Evolutionary conservation across 2,888 invertebrate species (phyloP).

Genomic region (Eretmocerus hayati): DNA sequence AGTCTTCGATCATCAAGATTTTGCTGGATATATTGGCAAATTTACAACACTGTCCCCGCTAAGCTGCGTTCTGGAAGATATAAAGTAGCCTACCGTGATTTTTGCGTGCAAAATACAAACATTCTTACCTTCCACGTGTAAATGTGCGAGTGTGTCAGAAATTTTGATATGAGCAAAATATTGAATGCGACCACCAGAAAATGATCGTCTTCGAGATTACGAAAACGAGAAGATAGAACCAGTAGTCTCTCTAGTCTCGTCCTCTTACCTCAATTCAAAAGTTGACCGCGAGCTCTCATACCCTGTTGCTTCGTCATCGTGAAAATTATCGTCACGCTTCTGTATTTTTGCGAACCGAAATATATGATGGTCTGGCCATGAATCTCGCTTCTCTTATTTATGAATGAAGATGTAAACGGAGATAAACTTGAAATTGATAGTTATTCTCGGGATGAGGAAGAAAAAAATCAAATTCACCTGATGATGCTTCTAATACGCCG

Average conservation of each 20-base stretch:
- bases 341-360: neutral
- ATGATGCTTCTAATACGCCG: neutral
- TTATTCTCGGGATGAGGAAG: neutral
- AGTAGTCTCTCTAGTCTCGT: conserved; percentile 1
- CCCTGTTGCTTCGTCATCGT: conserved; percentile 2
- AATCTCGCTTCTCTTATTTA: neutral
- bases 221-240: conserved; percentile 4
- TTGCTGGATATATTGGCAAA: no score
- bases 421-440: neutral
- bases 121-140: no score
- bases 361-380: no score
- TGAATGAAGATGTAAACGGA: neutral
- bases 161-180: no score
- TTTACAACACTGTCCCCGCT: no score
- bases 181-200: neutral
- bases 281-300: conserved; percentile 12
- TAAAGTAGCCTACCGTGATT: no score
- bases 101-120: no score
- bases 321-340: neutral
- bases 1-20: no score
- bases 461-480: neutral
- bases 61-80: no score
- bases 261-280: conserved; percentile 23
- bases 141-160: no score
- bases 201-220: conserved; percentile 8